These are phyloP conservation scores for Drosophila percnosoma DNA, from an alignment of 2,888 invertebrate species.

Conservation along the genomic window DNA sequence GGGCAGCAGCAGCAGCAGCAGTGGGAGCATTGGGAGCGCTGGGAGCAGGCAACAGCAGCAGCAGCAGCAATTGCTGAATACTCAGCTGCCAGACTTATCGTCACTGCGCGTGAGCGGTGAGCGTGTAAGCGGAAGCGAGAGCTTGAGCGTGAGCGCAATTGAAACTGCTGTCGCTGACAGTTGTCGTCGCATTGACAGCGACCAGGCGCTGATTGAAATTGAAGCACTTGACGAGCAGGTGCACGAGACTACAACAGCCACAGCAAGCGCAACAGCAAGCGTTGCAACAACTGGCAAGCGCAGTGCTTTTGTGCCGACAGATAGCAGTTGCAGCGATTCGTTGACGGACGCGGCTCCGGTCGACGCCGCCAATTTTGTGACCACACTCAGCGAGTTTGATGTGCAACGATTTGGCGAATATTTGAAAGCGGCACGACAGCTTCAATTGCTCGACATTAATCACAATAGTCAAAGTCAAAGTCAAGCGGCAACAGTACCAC, in stretches of 20 bases:
- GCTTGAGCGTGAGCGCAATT: constrained; percentile 42
- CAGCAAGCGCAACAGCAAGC: constrained; percentile 20
- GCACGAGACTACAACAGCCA: constrained; percentile 8
- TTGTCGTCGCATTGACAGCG: constrained; percentile 17
- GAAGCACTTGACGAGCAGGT: constrained; percentile 49
- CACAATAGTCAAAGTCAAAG: constrained; percentile 27
- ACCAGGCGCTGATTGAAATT: constrained; percentile 73
- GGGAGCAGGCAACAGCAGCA: constrained; percentile 11
- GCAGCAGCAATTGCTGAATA: constrained; percentile 64
- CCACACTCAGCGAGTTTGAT: constrained; percentile 79
- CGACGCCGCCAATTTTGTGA: constrained; percentile 52
- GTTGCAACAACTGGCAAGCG: constrained; percentile 28
- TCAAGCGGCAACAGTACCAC: constrained; percentile 7
- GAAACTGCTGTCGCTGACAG: constrained; percentile 37
- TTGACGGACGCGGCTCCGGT: constrained; percentile 28
- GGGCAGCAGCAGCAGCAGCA: constrained; percentile 37
- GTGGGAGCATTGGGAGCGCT: constrained; percentile 29
- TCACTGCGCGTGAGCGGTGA: constrained; percentile 61
- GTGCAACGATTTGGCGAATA: constrained; percentile 79
- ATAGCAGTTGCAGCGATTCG: constrained; percentile 9
- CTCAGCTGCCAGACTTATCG: constrained; percentile 24
- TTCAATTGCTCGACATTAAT: constrained; percentile 61
- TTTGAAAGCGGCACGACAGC: constrained; percentile 63
- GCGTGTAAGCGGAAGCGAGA: constrained; percentile 12
- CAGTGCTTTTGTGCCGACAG: constrained; percentile 61